phyloP scores from a whole-genome alignment of 2,113 vertebrate species.

The Garra rufa region DNA sequence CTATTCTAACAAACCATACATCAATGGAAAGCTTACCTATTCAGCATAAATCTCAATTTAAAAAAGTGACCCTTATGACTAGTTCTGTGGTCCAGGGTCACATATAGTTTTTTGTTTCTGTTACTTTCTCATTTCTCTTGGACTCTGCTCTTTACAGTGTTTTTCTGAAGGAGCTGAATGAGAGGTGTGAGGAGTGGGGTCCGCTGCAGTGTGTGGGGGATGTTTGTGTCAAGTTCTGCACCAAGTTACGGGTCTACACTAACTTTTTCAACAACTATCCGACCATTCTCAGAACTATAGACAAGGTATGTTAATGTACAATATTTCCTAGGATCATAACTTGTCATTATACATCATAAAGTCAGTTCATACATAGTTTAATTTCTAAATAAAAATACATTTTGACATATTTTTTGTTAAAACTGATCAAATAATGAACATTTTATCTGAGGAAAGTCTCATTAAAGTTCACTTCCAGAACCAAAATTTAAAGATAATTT shows the following conservation, averaged over 20 bases:
- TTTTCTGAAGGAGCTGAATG: constrained; percentile 72
- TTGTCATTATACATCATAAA: not conserved
- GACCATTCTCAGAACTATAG: constrained; percentile 77
- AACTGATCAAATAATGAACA: too few relatives aligned
- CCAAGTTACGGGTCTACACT: constrained; percentile 73
- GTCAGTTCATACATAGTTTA: not conserved
- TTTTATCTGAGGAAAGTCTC: too few relatives aligned
- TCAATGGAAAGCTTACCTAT: too few relatives aligned
- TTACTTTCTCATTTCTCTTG: not conserved
- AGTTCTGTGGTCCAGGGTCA: too few relatives aligned
- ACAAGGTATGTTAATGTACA: constrained; percentile 76
- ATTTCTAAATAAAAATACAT: not conserved
- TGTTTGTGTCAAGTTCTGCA: constrained; percentile 76
- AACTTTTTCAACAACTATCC: constrained; percentile 86
- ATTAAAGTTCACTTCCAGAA: too few relatives aligned
- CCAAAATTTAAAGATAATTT: too few relatives aligned
- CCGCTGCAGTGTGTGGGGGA: constrained; percentile 80
- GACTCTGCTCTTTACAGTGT: constrained; percentile 55
- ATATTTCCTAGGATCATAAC: not conserved
- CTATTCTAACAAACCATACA: too few relatives aligned
- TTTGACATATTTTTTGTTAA: not conserved
- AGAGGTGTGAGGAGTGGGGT: constrained; percentile 77
- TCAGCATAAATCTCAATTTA: too few relatives aligned
- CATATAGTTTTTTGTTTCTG: not conserved
- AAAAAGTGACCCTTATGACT: too few relatives aligned